Evolutionary conservation across 2,113 vertebrate genomes (phyloP).

Genomic region (Zeus faber): DNA sequence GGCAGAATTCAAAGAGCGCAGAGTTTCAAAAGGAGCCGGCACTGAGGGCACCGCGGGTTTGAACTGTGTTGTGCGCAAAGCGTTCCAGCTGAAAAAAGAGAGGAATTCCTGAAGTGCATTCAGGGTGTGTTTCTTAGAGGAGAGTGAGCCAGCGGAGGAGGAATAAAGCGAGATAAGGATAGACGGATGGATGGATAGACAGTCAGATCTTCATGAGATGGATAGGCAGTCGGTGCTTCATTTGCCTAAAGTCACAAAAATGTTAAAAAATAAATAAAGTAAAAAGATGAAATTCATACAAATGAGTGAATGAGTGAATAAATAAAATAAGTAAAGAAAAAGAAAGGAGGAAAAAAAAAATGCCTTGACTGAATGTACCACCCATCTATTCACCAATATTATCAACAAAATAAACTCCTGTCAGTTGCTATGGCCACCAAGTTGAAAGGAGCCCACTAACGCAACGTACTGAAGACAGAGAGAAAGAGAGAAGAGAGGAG

Average conservation of each 20-base stretch:
- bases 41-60: conserved; percentile 67
- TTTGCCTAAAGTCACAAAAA: too few relatives aligned
- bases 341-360: not conserved
- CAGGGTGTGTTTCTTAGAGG: conserved; percentile 37
- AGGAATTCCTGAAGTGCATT: conserved; percentile 60
- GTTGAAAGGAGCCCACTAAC: too few relatives aligned
- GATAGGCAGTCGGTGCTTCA: too few relatives aligned
- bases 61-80: conserved; percentile 68
- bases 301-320: conserved; percentile 12
- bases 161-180: conserved; percentile 32
- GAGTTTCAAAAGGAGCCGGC: conserved; percentile 64
- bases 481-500: conserved; percentile 1
- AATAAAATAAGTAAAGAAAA: too few relatives aligned
- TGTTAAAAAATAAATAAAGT: too few relatives aligned
- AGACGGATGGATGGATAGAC: conserved; percentile 20
- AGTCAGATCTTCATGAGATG: too few relatives aligned
- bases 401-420: too few relatives aligned
- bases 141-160: conserved; percentile 19
- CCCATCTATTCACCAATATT: too few relatives aligned
- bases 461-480: too few relatives aligned
- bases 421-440: too few relatives aligned
- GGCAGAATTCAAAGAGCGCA: conserved; percentile 68
- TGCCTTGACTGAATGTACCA: too few relatives aligned
- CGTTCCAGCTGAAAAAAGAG: conserved; percentile 30
- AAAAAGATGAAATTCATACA: too few relatives aligned